Evolutionary conservation across 37 sponge, comb jelly and placozoan genomes (phyloP).

Genomic region (Halisarca cf. caerulea): DNA sequence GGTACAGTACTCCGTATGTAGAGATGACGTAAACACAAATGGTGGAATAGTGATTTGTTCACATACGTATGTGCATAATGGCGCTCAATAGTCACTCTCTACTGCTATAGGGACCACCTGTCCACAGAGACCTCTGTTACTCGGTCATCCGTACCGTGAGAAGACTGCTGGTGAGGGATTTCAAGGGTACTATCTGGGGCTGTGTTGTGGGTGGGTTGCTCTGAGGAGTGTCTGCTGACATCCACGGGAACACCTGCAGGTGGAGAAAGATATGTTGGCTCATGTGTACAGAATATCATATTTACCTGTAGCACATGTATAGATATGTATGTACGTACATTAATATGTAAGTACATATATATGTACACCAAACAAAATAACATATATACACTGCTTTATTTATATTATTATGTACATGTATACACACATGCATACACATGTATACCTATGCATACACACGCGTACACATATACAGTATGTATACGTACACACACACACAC

Average conservation of each 20-base stretch:
- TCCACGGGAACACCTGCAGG: constrained; percentile 16
- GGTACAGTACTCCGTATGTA: too few species aligned
- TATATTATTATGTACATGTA: background rate
- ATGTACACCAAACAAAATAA: background rate
- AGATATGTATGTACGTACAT: background rate
- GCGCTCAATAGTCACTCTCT: too few species aligned
- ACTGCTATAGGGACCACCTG: too few species aligned
- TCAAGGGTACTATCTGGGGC: background rate
- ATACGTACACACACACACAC: background rate
- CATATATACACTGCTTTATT: background rate
- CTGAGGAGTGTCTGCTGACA: background rate
- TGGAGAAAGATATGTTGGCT: background rate
- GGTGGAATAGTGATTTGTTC: too few species aligned
- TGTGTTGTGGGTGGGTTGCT: background rate
- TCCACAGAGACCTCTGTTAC: too few species aligned
- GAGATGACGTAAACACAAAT: too few species aligned
- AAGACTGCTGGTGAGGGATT: background rate
- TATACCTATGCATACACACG: background rate
- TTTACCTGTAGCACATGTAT: background rate
- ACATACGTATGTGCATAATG: too few species aligned
- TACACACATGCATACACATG: background rate
- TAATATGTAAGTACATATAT: background rate
- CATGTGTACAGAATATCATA: background rate
- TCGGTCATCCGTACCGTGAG: background rate
- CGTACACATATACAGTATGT: background rate